Conservation (phyloP, 2,888 invertebrate species). For the Stramonita haemastoma region DNA sequence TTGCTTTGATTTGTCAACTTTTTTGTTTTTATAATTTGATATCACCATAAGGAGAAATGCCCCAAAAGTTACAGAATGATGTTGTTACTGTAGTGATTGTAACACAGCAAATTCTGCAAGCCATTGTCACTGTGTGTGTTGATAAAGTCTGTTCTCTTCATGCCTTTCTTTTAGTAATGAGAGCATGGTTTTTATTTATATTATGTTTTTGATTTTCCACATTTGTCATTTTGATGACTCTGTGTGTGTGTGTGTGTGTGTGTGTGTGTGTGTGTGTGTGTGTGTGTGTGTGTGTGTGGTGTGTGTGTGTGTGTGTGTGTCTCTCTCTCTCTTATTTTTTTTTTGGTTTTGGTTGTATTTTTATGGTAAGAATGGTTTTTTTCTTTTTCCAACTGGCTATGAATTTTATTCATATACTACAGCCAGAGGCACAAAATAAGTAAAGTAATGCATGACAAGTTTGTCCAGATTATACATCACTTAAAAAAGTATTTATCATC, state of each 20-base stretch:
- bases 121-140: neutral
- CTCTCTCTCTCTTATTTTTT: neutral
- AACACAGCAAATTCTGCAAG: too few relatives aligned
- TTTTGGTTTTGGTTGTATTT: neutral
- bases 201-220: neutral
- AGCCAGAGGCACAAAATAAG: neutral
- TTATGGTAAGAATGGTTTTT: neutral
- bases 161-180: neutral
- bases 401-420: neutral
- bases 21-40: too few relatives aligned
- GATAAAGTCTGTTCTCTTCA: neutral
- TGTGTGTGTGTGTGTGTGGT: neutral
- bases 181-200: neutral
- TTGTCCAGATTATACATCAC: too few relatives aligned
- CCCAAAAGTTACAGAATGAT: too few relatives aligned
- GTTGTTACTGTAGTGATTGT: too few relatives aligned
- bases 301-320: conserved; percentile 4
- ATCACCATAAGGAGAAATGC: too few relatives aligned
- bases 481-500: too few relatives aligned
- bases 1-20: too few relatives aligned
- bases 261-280: neutral
- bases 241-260: neutral
- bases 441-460: too few relatives aligned
- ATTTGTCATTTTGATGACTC: neutral
- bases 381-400: neutral